These are phyloP conservation scores for Saccostrea cuccullata DNA, from an alignment of 1,140 invertebrate genomes.

Conservation along the genomic window DNA sequence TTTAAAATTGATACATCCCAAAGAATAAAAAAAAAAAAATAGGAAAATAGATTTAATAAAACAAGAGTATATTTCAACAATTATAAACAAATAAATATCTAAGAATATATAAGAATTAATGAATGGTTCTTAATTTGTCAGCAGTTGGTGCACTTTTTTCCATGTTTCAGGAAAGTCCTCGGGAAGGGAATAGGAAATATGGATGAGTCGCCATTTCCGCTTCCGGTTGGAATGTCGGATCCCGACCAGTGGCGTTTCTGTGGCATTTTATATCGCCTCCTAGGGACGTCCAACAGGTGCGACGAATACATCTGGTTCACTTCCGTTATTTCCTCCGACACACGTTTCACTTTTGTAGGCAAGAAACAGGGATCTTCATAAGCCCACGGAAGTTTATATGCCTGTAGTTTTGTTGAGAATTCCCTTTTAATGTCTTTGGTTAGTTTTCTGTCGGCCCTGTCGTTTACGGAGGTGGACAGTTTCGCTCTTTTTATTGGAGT, in stretches of 20 bases:
- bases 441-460: not conserved
- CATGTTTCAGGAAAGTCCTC: conserved; percentile 27
- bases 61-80: not conserved
- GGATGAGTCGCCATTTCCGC: too few relatives aligned
- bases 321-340: not conserved
- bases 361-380: not conserved
- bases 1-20: too few relatives aligned
- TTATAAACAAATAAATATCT: not conserved
- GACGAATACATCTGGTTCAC: not conserved
- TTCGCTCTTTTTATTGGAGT: not conserved
- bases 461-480: not conserved
- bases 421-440: not conserved
- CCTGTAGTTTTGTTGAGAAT: too few relatives aligned
- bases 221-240: conserved; percentile 11
- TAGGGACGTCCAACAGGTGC: not conserved
- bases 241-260: conserved; percentile 5
- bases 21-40: not conserved
- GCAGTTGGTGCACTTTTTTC: conserved; percentile 21
- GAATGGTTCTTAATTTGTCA: not conserved
- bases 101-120: not conserved
- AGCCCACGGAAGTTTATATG: not conserved
- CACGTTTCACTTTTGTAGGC: not conserved
- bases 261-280: not conserved
- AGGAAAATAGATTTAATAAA: not conserved
- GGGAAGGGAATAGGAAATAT: not conserved